Percentiles rank a stretch among this genome's conserved stretches.
These are phyloP conservation scores for Ptiloglossa arizonensis DNA, from an alignment of 1,140 invertebrate genomes.

Conservation along the genomic window DNA sequence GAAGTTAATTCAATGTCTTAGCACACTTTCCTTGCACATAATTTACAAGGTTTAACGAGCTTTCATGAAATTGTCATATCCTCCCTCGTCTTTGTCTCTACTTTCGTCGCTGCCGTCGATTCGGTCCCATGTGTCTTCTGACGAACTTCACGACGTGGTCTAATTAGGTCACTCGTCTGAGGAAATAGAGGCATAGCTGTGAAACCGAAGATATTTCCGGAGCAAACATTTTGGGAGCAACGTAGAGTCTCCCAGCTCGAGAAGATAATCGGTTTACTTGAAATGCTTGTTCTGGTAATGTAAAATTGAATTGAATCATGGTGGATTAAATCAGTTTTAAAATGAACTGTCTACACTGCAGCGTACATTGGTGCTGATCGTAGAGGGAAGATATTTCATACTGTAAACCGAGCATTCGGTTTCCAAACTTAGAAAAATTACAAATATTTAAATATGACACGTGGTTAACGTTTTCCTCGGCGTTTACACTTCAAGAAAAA, in stretches of 20 bases:
- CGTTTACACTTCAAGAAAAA: too few species aligned
- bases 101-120: not conserved
- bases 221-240: slow-evolving; percentile 25
- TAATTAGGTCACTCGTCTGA: slow-evolving; percentile 42
- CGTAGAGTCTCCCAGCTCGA: not conserved
- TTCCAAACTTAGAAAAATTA: too few species aligned
- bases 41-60: slow-evolving; percentile 1
- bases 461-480: too few species aligned
- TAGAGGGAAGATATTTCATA: not conserved
- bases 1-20: too few species aligned
- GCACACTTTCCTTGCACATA: not conserved
- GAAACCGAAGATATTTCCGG: slow-evolving; percentile 37
- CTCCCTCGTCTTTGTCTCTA: slow-evolving; percentile 4
- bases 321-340: not conserved
- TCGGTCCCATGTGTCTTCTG: not conserved
- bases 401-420: not conserved
- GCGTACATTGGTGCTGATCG: too few species aligned
- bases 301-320: slow-evolving; percentile 6
- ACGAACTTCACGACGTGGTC: slow-evolving; percentile 16
- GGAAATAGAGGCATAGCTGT: slow-evolving; percentile 17
- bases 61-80: slow-evolving; percentile 6
- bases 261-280: slow-evolving; percentile 14
- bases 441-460: too few species aligned
- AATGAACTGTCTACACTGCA: not conserved
- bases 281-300: not conserved